Conservation (phyloP, 2,113 vertebrate species). For the Lycaon pictus region DNA sequence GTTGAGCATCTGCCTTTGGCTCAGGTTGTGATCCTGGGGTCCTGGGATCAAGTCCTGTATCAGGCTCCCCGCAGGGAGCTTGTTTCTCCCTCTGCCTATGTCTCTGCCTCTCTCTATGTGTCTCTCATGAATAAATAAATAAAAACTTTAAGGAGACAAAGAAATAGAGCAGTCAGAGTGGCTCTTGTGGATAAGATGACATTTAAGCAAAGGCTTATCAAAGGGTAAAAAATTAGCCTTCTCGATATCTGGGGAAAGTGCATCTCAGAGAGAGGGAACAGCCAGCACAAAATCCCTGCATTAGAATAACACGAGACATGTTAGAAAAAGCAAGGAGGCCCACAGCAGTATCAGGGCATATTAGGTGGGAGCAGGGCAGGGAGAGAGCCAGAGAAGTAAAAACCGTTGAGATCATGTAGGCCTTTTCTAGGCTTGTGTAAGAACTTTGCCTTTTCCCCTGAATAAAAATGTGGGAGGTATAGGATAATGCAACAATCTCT, state of each 20-base stretch:
- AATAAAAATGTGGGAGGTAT: neutral
- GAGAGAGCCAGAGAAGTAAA: neutral
- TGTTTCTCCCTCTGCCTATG: too few relatives aligned
- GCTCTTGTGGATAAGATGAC: neutral
- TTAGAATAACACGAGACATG: neutral
- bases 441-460: neutral
- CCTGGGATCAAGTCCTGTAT: too few relatives aligned
- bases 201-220: neutral
- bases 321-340: neutral
- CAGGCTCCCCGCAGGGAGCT: too few relatives aligned
- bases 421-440: neutral
- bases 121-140: too few relatives aligned
- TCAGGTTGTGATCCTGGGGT: too few relatives aligned
- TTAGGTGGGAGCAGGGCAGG: neutral
- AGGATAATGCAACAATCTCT: neutral
- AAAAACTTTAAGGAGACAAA: neutral
- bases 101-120: too few relatives aligned
- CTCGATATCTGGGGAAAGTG: neutral
- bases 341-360: too few relatives aligned
- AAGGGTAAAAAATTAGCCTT: neutral
- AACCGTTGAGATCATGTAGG: accelerated
- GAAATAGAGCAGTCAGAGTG: neutral
- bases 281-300: neutral
- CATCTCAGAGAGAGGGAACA: neutral
- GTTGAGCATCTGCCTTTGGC: too few relatives aligned